Evolutionary conservation across 2,113 vertebrate species (phyloP), one percentile per base, ranked within the genome.

Genomic region (Tenebrosternarchus preto): DNA sequence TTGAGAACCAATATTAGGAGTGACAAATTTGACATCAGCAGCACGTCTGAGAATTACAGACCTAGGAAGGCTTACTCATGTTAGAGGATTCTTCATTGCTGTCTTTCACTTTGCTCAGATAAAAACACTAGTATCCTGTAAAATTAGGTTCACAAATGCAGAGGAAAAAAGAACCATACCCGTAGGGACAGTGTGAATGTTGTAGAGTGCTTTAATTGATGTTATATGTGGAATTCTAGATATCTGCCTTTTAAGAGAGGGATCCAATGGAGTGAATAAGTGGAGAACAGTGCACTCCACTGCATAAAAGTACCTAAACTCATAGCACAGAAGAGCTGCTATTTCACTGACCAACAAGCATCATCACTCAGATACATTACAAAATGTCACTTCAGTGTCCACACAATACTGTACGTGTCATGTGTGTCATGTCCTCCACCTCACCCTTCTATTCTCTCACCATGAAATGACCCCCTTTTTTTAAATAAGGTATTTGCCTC

Each of bases 401-500:
- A 68, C 31, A 68, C 8, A 39, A 12, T 5, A 50, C 15, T 50
- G 8, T 12, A 50, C 15, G 43, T 50, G 43, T 50, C 43, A 36
- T 31, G 12, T 63, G 12, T 22, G 29, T 64, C 7, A 64, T 81
- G 63, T 81, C 82, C 75, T 50, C 72, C 57, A 2, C 27, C 8
- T 20, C 8, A 27, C 31, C 33, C 9, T 36, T 39, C 19, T 2
- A 36, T 19, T 68, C n/a, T 20, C 31, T 16, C 12, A 29, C 63
- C 16, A 63, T 66, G 27, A 66, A 36, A 84, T 24, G 55, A 61
- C 78, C 70, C 87, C 86, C 85, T 88, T 85, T 81, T 86, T 87
- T 85, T 81, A 76, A 88, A 91, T 91, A 89, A 92, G 88, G 77
- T 88, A 86, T 89, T 90, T 87, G 74, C 83, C 74, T 9, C 75